phyloP scores from a whole-genome alignment of 1,140 invertebrate species.

The Drosophila nasuta region DNA sequence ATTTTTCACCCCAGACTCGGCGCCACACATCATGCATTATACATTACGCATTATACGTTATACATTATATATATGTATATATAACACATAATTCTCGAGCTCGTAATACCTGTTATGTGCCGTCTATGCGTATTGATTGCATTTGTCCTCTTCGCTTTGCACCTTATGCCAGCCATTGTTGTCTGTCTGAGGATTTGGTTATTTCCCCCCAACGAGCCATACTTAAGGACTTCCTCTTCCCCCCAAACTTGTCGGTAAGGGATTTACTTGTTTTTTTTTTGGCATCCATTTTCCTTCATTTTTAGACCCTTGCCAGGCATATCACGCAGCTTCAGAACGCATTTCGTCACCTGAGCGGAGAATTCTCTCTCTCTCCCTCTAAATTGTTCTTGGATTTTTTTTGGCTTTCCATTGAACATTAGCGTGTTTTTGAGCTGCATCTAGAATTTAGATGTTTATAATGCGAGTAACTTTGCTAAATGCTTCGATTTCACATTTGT shows the following conservation, averaged over 20 bases:
- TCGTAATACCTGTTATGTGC: slow-evolving; percentile 76
- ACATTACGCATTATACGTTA: slow-evolving; percentile 69
- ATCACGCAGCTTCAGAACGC: slow-evolving; percentile 72
- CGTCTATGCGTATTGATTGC: slow-evolving; percentile 81
- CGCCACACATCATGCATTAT: slow-evolving; percentile 68
- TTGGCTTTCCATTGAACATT: background rate
- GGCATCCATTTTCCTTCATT: slow-evolving; percentile 42
- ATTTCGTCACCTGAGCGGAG: slow-evolving; percentile 76
- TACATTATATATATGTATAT: slow-evolving; percentile 26
- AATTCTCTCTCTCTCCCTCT: slow-evolving; percentile 2
- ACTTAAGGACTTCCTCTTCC: slow-evolving; percentile 39
- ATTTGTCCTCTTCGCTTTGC: slow-evolving; percentile 45
- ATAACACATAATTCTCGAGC: slow-evolving; percentile 35
- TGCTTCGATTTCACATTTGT: slow-evolving; percentile 18
- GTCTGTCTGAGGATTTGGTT: slow-evolving; percentile 63
- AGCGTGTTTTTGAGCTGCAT: background rate
- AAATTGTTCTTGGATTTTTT: slow-evolving; percentile 50
- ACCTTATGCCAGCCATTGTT: slow-evolving; percentile 64
- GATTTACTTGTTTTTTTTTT: slow-evolving; percentile 36
- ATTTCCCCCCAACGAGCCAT: slow-evolving; percentile 3
- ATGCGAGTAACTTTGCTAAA: background rate
- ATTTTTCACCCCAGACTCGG: slow-evolving; percentile 59
- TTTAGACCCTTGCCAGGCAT: slow-evolving; percentile 58
- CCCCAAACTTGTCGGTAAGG: background rate
- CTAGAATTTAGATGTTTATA: background rate